Conservation (phyloP, 2,113 vertebrate genomes). For the Cyanistes caeruleus region DNA sequence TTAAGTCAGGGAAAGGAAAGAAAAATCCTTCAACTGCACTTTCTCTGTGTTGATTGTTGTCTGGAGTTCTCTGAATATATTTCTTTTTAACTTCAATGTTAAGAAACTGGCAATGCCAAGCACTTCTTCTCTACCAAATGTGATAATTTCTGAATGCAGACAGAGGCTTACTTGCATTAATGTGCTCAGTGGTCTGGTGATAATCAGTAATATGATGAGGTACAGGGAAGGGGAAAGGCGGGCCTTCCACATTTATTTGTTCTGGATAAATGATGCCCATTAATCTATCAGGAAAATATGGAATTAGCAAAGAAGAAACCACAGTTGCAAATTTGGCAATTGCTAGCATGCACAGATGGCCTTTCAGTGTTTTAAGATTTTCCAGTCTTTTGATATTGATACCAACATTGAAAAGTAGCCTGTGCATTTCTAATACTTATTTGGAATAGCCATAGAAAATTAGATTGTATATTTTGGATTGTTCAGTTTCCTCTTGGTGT, state of each 20-base stretch:
- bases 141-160: conserved; percentile 41
- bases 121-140: conserved; percentile 14
- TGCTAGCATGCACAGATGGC: conserved; percentile 55
- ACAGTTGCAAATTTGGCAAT: conserved; percentile 63
- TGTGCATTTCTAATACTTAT: conserved; percentile 25
- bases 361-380: conserved; percentile 58
- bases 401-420: conserved; percentile 62
- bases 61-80: not conserved
- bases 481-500: not conserved
- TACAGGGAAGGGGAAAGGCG: not conserved
- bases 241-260: conserved; percentile 53
- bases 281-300: conserved; percentile 70
- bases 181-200: conserved; percentile 36
- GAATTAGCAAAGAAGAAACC: conserved; percentile 70
- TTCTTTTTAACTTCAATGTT: conserved; percentile 11
- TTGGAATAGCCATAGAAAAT: conserved; percentile 49
- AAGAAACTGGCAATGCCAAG: conserved; percentile 37
- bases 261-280: conserved; percentile 59
- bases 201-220: conserved; percentile 41
- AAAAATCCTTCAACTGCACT: conserved; percentile 48
- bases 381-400: conserved; percentile 74
- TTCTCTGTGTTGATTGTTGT: conserved; percentile 25
- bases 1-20: not conserved
- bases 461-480: conserved; percentile 29
- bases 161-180: conserved; percentile 43